These are phyloP conservation scores for Staurois parvus DNA, from an alignment of 2,797 vertebrate species.

Conservation along the genomic window DNA sequence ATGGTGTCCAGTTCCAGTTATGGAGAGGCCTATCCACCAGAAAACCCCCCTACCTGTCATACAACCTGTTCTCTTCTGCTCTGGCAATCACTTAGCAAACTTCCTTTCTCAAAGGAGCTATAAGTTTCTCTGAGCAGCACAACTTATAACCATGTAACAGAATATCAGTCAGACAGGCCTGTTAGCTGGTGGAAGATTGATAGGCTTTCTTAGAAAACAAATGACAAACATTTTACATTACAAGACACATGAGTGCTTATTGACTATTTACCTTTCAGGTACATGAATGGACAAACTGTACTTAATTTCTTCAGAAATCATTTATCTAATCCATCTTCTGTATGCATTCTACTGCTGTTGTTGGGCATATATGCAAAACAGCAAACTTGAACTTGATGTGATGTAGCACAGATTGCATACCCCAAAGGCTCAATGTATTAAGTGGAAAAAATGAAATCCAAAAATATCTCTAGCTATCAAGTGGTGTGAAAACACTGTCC, in stretches of 20 bases:
- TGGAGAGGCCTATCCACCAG: too few species aligned
- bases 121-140: not conserved
- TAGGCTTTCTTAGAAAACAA: not conserved
- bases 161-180: not conserved
- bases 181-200: slow-evolving; percentile 19
- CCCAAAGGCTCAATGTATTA: slow-evolving; percentile 31
- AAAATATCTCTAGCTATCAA: slow-evolving; percentile 30
- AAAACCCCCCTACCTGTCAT: too few species aligned
- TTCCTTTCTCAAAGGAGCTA: not conserved
- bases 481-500: slow-evolving; percentile 20
- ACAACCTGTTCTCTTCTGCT: too few species aligned
- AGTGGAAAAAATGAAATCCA: slow-evolving; percentile 12
- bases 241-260: not conserved
- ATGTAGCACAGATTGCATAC: slow-evolving; percentile 24
- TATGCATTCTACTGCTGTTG: not conserved
- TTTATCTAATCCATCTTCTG: not conserved
- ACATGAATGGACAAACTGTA: not conserved
- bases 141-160: not conserved
- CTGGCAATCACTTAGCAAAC: too few species aligned
- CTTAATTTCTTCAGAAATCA: not conserved
- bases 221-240: slow-evolving; percentile 14
- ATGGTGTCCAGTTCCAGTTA: too few species aligned
- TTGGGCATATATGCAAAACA: slow-evolving; percentile 37
- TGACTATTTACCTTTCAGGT: slow-evolving; percentile 12
- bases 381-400: slow-evolving; percentile 3